Evolutionary conservation across 2,113 vertebrate species (phyloP), one percentile per base, ranked within the genome.

Genomic region (Carassius auratus): DNA sequence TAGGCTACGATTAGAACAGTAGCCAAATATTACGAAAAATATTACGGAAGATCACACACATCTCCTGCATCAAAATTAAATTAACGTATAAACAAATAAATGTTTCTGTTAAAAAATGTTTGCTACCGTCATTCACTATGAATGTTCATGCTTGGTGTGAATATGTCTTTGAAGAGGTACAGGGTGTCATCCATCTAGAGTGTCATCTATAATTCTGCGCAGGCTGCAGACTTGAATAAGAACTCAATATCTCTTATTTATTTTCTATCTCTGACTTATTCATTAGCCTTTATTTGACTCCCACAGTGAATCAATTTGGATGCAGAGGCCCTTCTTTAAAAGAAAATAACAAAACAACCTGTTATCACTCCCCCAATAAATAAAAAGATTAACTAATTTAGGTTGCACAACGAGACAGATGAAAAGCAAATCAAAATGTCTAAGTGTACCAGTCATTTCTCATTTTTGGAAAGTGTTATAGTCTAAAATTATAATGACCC

Each of bases 401-500:
- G 81, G 38, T 64, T 69, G 45, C 33, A 66, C 14, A 57, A 45
- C 23, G 4, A 79, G 36, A 69, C 42, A 76, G 71, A 77, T 82
- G 45, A 33, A 84, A 84, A 76, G 52, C 5, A 75, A 82, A 61
- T 76, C 14, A n/a, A 77, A 75, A 84, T 42, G 61, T 77, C 19
- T 68, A 85, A 74, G 85, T 85, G 50, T 84, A 85, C 79, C 83
- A 85, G 48, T 88, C 87, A 81, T 91, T 86, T 88, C 88, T 89
- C 87, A 91, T 90, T 87, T 89, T 89, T 89, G 17, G 55, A 84
- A 90, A 86, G 88, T 90, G 87, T 91, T 91, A 86, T 89, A 90
- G 78, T 33, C 89, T 83, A 89, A 85, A 90, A 89, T 89, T 90
- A 93, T 91, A 90, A 90, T 89, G 94, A 93, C 94, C 94, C 92